Conservation (phyloP, 2,113 vertebrate species). For the Muntiacus muntjak region DNA sequence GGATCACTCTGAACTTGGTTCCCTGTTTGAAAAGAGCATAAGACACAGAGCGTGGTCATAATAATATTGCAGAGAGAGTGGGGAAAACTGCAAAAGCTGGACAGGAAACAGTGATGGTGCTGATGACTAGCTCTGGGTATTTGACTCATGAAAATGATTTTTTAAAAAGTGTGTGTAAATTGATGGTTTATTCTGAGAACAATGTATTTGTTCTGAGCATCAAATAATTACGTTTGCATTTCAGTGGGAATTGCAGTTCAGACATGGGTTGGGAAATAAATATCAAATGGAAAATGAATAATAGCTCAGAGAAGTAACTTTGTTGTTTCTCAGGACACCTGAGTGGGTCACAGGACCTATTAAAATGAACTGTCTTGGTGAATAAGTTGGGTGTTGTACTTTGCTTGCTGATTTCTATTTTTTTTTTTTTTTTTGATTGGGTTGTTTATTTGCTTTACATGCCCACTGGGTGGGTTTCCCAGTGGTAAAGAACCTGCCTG, state of each 20-base stretch:
- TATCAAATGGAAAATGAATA: not conserved
- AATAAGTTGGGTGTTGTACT: not conserved
- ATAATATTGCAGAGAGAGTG: not conserved
- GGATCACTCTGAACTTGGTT: not conserved
- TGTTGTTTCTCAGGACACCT: not conserved
- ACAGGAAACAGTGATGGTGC: not conserved
- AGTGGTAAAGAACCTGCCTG: not conserved
- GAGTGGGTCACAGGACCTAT: not conserved
- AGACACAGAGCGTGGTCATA: not conserved
- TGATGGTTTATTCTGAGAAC: not conserved
- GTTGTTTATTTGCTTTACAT: conserved; percentile 25
- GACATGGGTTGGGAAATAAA: not conserved
- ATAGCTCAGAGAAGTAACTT: not conserved
- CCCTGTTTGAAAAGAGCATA: not conserved
- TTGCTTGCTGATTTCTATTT: not conserved
- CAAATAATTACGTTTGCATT: not conserved
- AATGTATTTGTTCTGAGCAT: not conserved
- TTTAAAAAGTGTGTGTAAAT: not conserved
- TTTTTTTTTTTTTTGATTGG: not conserved
- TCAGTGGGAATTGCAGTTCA: conserved; percentile 7
- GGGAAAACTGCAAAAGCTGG: not conserved
- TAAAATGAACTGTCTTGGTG: not conserved
- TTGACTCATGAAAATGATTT: not conserved
- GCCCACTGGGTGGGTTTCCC: not conserved
- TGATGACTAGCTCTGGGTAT: not conserved